phyloP scores from a whole-genome alignment of 2,797 vertebrate species.

The Thamnophis elegans region DNA sequence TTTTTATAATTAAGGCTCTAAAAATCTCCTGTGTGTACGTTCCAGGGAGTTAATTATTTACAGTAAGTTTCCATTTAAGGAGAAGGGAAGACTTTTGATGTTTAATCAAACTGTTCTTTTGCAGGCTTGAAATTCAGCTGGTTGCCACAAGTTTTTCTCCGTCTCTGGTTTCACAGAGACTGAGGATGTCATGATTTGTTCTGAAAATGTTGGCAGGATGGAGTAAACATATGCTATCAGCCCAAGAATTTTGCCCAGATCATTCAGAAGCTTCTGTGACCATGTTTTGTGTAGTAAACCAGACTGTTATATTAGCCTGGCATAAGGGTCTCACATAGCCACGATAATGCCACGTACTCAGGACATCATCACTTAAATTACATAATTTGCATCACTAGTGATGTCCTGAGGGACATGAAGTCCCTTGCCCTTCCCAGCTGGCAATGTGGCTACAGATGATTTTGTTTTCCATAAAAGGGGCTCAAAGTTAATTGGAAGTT shows the following conservation, averaged over 20 bases:
- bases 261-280: too few species aligned
- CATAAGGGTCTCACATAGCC: neutral
- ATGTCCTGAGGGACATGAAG: neutral
- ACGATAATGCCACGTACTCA: neutral
- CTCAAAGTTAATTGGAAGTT: neutral
- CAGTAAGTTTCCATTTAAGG: neutral
- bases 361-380: neutral
- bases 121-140: slow-evolving; percentile 9
- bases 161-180: neutral
- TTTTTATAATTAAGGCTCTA: neutral
- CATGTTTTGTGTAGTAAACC: neutral
- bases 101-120: neutral
- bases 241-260: neutral
- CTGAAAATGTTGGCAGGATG: neutral
- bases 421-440: neutral
- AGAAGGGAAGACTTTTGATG: neutral
- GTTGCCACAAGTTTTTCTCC: neutral
- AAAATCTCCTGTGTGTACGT: slow-evolving; percentile 1
- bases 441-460: neutral
- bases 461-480: neutral
- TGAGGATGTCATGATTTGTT: neutral
- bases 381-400: neutral
- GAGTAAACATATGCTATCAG: neutral
- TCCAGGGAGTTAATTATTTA: neutral
- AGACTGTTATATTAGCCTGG: neutral